Evolutionary conservation across 92 coral and sea anemone genomes (phyloP), one percentile per base, ranked within the genome.

Genomic region (Bergia sp.): DNA sequence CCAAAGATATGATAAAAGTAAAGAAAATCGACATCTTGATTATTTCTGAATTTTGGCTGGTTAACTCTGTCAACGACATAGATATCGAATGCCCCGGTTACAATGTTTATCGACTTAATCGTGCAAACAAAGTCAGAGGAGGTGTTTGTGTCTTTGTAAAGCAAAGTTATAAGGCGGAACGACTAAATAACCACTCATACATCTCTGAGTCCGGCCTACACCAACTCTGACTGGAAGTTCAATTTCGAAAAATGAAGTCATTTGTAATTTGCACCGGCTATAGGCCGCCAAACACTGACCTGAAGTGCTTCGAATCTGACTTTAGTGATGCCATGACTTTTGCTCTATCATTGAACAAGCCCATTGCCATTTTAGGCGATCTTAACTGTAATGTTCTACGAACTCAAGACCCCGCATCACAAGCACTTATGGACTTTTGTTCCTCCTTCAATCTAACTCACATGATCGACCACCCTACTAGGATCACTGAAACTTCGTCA

Each of bases 141-240:
- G 93, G 93, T 45, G 89, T 88, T 4, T 91, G 88, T 72, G 92
- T 44, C 82, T 87, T 81, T 77, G 91, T 82, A 15, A 78, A 73
- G 77, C 67, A 88, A 87, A 67, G 40, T 36, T 87, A 87, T 74
- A 58, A 37, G 64, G 67, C 88, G 37, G 88, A 86, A 66, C 37
- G 80, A 71, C 41, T 90, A 49, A 3, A 47, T 11, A 69, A 90
- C 45, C 29, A 86, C 3, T 58, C 88, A 4, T 37, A 41, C 58
- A 86, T 90, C 23, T 86, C 88, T 21, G 87, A 80, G 37, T 39
- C 83, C 37, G 88, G 88, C 3, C 50, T 90, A 5, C 93, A 90
- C 50, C 93, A 86, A 45, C 78, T 81, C n/a, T 90, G 90, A 89
- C 80, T 90, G 4, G 81, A 87, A 86, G 65, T 80, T 45, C 92